Conservation (phyloP, 2,888 invertebrate species). For the Chironomus riparius region DNA sequence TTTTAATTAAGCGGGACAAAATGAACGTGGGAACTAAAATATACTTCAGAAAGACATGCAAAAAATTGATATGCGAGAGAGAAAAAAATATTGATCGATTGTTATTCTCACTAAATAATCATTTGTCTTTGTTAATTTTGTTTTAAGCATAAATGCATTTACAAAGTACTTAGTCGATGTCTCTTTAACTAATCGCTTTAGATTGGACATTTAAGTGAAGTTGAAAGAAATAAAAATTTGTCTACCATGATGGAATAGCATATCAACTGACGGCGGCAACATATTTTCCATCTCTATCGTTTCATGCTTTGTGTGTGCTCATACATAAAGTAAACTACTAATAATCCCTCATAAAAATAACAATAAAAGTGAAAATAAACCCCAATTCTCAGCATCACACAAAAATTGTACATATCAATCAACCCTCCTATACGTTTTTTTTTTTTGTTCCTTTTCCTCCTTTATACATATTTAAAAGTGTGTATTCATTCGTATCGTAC, state of each 20-base stretch:
- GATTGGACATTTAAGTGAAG: neutral
- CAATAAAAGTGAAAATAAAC: conserved; percentile 26
- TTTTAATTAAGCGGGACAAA: no score
- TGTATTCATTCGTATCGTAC: neutral
- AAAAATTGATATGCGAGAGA: neutral
- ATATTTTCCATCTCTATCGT: neutral
- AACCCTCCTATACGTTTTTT: neutral
- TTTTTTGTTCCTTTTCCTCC: neutral
- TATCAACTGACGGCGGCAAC: no score
- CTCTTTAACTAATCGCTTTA: neutral
- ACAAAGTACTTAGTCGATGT: neutral
- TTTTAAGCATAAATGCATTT: neutral
- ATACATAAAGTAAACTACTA: conserved; percentile 25
- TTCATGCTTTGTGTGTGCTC: neutral
- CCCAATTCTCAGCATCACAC: conserved; percentile 18
- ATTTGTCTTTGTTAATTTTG: neutral
- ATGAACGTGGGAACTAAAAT: no score
- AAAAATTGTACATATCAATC: conserved; percentile 18
- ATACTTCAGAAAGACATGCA: neutral
- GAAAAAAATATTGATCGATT: neutral
- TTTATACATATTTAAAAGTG: neutral
- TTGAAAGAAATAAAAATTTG: neutral
- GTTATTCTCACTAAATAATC: neutral
- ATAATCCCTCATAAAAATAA: conserved; percentile 27
- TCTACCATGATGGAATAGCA: neutral